Percentiles rank a stretch among this genome's conserved stretches.
Evolutionary conservation across 23 tunicate species (phyloP).

Genomic region (Diplosoma virens): DNA sequence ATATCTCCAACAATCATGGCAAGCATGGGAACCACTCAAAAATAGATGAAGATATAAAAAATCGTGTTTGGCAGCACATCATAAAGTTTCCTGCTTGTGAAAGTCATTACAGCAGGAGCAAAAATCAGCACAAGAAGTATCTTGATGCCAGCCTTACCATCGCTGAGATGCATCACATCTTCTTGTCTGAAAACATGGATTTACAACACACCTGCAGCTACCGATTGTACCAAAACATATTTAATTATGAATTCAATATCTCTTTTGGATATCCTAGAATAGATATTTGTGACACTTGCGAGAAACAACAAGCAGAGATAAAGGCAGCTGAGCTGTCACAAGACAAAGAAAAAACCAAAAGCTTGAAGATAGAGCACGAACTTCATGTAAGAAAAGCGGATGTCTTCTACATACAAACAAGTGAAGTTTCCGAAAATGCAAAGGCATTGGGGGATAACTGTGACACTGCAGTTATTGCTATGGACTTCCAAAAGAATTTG

Average conservation of each 20-base stretch:
- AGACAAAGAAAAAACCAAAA: not conserved
- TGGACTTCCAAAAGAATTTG: slow-evolving; percentile 21
- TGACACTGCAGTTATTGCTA: slow-evolving; percentile 23
- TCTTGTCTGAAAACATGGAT: slow-evolving; percentile 7
- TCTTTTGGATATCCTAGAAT: slow-evolving; percentile 21
- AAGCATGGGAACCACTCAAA: slow-evolving; percentile 14
- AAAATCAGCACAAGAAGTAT: slow-evolving; percentile 21
- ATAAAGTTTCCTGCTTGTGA: slow-evolving; percentile 11
- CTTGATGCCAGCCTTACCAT: not conserved
- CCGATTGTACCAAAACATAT: slow-evolving; percentile 1
- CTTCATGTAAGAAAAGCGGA: slow-evolving; percentile 30
- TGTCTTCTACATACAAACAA: not conserved
- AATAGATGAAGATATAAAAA: slow-evolving; percentile 4
- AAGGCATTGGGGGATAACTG: not conserved
- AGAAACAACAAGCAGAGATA: slow-evolving; percentile 9
- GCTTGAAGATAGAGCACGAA: slow-evolving; percentile 9
- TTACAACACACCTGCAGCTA: not conserved
- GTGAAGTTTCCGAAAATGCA: slow-evolving; percentile 5
- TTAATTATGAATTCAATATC: slow-evolving; percentile 33
- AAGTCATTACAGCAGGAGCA: slow-evolving; percentile 16
- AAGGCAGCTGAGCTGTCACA: not conserved
- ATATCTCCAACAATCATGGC: slow-evolving; percentile 7
- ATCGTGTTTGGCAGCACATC: slow-evolving; percentile 1
- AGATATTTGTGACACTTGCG: slow-evolving; percentile 16
- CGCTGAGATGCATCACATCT: slow-evolving; percentile 14